Evolutionary conservation across 2,113 vertebrate genomes (phyloP).

Genomic region (Dinomys branickii): DNA sequence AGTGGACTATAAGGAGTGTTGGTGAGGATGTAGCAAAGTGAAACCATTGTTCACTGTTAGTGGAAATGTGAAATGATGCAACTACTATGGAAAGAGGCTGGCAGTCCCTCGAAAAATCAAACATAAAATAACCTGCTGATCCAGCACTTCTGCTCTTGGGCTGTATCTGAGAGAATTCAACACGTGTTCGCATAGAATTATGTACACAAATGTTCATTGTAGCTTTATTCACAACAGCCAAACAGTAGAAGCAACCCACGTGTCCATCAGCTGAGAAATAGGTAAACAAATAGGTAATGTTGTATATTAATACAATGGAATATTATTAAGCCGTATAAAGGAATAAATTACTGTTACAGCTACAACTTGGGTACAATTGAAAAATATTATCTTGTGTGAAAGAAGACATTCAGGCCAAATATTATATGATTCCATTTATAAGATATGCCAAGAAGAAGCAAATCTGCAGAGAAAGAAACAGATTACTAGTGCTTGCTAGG

Average conservation of each 20-base stretch:
- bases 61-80: constrained; percentile 31
- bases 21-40: constrained; percentile 28
- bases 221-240: constrained; percentile 50
- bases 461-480: not conserved
- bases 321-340: constrained; percentile 60
- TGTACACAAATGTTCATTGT: not conserved
- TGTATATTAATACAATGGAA: constrained; percentile 1
- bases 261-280: not conserved
- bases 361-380: not conserved
- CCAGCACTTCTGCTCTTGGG: not conserved
- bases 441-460: constrained; percentile 29
- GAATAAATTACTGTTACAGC: not conserved
- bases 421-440: not conserved
- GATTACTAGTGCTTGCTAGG: not conserved
- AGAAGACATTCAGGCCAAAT: constrained; percentile 2
- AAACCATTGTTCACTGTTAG: not conserved
- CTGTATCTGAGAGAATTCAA: constrained; percentile 26
- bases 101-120: constrained; percentile 40
- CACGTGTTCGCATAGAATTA: not conserved
- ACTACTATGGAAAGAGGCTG: constrained; percentile 50
- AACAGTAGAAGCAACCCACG: constrained; percentile 19
- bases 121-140: not conserved
- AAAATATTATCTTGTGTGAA: constrained; percentile 34
- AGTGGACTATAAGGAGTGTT: not conserved
- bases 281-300: constrained; percentile 40